A percentile compares a stretch with the other conserved stretches of the same genome.
These are phyloP conservation scores for Mionectes macconnelli DNA, from an alignment of 2,113 vertebrate genomes.

Conservation along the genomic window DNA sequence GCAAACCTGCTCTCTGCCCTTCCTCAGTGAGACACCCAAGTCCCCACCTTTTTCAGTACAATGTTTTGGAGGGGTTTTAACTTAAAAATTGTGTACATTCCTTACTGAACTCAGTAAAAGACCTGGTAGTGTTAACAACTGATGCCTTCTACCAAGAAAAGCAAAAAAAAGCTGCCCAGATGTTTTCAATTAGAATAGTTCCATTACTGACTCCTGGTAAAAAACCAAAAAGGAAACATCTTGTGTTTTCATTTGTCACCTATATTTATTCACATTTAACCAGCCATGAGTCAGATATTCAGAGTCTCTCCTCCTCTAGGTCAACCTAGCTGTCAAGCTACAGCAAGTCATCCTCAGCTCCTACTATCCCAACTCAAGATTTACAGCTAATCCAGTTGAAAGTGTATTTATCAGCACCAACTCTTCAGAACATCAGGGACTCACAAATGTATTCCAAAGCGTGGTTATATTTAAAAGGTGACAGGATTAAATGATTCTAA, in stretches of 20 bases:
- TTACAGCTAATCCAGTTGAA: background rate
- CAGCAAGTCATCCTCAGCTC: background rate
- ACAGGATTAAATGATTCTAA: background rate
- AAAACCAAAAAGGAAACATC: background rate
- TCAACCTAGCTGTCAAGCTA: background rate
- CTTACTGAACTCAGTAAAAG: background rate
- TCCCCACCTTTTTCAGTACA: background rate
- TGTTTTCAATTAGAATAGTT: background rate
- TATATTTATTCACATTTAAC: background rate
- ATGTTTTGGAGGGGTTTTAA: fast-evolving
- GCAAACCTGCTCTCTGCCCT: background rate
- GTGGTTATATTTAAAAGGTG: background rate
- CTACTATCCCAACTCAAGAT: background rate
- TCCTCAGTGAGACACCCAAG: background rate
- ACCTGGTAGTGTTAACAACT: background rate
- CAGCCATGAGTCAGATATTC: background rate
- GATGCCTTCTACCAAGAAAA: background rate
- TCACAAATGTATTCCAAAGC: background rate
- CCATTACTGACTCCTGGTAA: background rate
- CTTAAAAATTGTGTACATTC: background rate
- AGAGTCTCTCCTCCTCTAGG: background rate
- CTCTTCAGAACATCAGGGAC: background rate
- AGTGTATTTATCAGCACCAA: background rate
- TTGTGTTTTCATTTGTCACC: background rate
- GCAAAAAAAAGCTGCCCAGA: background rate